Percentiles rank a stretch among this genome's conserved stretches.
Evolutionary conservation across 2,888 invertebrate species (phyloP).

Genomic region (Abrostola tripartita): DNA sequence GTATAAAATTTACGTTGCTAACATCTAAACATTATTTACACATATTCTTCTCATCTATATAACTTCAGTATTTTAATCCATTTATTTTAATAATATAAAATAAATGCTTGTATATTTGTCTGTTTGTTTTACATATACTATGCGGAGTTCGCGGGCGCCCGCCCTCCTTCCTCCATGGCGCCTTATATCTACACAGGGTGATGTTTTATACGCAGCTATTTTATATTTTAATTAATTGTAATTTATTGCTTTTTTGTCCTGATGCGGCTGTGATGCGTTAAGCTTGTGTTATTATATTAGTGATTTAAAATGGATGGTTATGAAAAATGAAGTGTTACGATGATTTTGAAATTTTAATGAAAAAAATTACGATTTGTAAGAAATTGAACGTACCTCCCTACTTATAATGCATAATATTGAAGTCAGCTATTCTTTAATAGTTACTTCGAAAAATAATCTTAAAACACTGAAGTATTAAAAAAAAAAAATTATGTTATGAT

Average conservation of each 20-base stretch:
- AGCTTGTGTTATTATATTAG: background rate
- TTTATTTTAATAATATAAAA: conserved; percentile 16
- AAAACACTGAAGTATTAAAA: too few species aligned
- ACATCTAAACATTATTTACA: too few species aligned
- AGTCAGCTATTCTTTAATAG: too few species aligned
- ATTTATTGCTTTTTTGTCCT: conserved; percentile 54
- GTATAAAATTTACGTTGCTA: background rate
- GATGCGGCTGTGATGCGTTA: background rate
- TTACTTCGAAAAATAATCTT: too few species aligned
- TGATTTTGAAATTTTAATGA: background rate
- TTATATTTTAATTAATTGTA: conserved; percentile 65
- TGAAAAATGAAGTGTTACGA: background rate
- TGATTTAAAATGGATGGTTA: background rate
- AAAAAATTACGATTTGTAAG: background rate
- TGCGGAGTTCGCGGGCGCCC: conserved; percentile 77
- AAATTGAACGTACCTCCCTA: too few species aligned
- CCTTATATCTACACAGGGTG: conserved; percentile 82
- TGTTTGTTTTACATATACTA: conserved; percentile 61
- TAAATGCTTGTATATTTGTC: conserved; percentile 55
- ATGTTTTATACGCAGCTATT: conserved; percentile 53
- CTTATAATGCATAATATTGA: too few species aligned
- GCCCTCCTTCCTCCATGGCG: conserved; percentile 83
- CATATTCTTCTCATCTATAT: too few species aligned
- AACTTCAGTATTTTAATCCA: too few species aligned
- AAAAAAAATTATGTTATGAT: too few species aligned